Evolutionary conservation across 2,797 vertebrate species (phyloP).

Genomic region (Sebastiscus tertius): DNA sequence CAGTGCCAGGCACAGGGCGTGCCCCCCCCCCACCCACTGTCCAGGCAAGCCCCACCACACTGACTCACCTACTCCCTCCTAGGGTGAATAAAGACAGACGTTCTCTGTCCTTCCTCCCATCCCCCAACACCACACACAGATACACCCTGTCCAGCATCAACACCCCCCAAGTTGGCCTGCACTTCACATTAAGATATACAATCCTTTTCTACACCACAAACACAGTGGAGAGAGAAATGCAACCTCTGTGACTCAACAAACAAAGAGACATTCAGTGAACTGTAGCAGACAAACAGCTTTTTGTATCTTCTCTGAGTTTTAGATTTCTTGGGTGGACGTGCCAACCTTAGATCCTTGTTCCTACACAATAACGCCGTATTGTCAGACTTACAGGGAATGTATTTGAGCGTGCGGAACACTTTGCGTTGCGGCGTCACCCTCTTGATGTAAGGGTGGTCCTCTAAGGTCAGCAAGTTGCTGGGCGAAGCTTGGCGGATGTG

Average conservation of each 20-base stretch:
- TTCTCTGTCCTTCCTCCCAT: conserved; percentile 50
- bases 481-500: conserved; percentile 90
- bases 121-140: conserved; percentile 32
- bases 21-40: not conserved
- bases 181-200: conserved; percentile 33
- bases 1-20: conserved; percentile 53
- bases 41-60: conserved; percentile 34
- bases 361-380: not conserved
- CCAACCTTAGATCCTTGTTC: not conserved
- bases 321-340: not conserved
- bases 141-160: not conserved
- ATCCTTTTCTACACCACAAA: conserved; percentile 30
- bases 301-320: conserved; percentile 20
- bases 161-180: conserved; percentile 16
- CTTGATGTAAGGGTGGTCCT: conserved; percentile 97
- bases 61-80: conserved; percentile 54
- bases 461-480: conserved; percentile 87
- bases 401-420: conserved; percentile 94
- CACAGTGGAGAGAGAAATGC: conserved; percentile 16
- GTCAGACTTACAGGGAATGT: conserved; percentile 86
- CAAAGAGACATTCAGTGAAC: conserved; percentile 32
- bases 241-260: conserved; percentile 9
- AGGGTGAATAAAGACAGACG: conserved; percentile 56
- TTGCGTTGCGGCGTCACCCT: conserved; percentile 95
- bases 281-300: conserved; percentile 10